Base-by-base conservation (phyloP, 2,113 vertebrate species). In the Heterotilapia buettikoferi region DNA sequence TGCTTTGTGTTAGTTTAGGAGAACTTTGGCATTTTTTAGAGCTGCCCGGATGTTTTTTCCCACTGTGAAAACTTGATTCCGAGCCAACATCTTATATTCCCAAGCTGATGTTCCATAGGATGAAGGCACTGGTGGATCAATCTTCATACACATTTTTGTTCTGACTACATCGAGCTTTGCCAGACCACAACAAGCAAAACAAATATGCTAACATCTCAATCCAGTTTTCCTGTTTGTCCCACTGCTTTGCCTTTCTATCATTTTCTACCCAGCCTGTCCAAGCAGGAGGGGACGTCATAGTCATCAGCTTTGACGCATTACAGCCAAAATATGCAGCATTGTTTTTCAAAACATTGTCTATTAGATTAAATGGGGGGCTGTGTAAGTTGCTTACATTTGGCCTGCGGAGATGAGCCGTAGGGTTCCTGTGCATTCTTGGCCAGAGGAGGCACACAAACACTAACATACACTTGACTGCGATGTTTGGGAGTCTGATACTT, bases 261-360 rank as follows among this genome's bases (percentile, higher is more conserved):
- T 6, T 12, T 68, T 83, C 57, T 50, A 87, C 26, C 63, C 40
- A 59, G 53, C 3, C 52, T 33, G 56, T 83, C 43, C 26, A 31
- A 47, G 85, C 80, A 63, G 38, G 36, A 54, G 50, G 40, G 59
- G 57, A 85, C 24, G 13, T 88, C 59, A 68, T 21, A 7, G 18
- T 83, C 38, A 7, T 91, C 86, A 26, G 63, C 82, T 53, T 84
- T 94, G 92, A 94, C 40, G 79, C 84, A 93, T 87, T 88, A 47
- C 84, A 88, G 87, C 50, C 73, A 84, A 86, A 92, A 86, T 83
- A 80, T 63, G 79, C 50, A 7, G 86, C 73, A 29, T 85, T 91
- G 87, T 92, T 92, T 93, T 90, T 90, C 86, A 91, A 90, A 95
- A 90, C 90, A 90, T 84, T 66, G 85, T 89, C 88, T 91, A 83